Base-by-base conservation (phyloP, 2,113 vertebrate genomes). In the Rhizomys pruinosus region DNA sequence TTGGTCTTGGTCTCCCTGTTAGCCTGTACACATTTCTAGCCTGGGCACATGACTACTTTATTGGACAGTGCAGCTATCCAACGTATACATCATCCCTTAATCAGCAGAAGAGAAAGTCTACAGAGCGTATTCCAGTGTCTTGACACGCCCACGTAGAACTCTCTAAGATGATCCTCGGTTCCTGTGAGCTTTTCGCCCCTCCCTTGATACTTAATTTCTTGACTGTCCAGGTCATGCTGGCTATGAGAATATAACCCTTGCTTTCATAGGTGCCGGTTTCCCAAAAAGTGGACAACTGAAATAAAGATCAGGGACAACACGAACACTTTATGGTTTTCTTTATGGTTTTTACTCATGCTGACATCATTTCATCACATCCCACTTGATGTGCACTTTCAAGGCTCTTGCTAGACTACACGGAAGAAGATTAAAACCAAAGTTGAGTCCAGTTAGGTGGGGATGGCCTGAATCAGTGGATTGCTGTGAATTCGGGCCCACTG, bases 61-160 rank as follows among this genome's bases (percentile, higher is more conserved):
- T 63, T 93, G 44, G 44, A 52, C 37, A 25, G n/a, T 74, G 12
- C 16, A 63, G 22, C 25, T 71, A 44, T 17, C 78, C 66, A 82
- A 34, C 15, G 59, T 44, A 42, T 15, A n/a, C 13, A 59, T 77
- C 59, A 52, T 92, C 52, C 64, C 13, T 87, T 88, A 39, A 88
- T 79, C 25, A 68, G 29, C 59, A 37, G n/a, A n/a, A n/a, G n/a
- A n/a, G n/a, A n/a, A n/a, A n/a, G n/a, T n/a, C n/a, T n/a, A n/a
- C 12, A 74, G 34, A 87, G 44, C 71, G 8, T 89, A 57, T 93
- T 92, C 37, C 63, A 27, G 17, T 3, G 6, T 66, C 5, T 64
- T 72, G 63, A 79, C 87, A n/a, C n/a, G 71, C 44, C 52, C 81
- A 71, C n/a, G 78, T 68, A n/a, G 25, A 93, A 61, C 86, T 92